Conservation (phyloP, 23 tunicate species). For the Trididemnum miniatum region DNA sequence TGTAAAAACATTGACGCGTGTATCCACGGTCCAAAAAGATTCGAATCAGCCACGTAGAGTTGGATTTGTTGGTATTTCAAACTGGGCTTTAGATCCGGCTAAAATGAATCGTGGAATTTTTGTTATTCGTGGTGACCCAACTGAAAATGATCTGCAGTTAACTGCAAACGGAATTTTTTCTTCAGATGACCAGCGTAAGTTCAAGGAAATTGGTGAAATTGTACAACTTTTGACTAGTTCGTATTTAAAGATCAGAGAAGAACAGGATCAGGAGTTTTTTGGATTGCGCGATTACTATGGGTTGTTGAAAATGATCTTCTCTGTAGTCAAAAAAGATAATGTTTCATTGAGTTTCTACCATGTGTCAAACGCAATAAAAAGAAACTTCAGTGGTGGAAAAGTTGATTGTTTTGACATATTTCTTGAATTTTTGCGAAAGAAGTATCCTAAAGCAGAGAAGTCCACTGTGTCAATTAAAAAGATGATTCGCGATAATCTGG, state of each 20-base stretch:
- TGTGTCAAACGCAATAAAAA: constrained; percentile 42
- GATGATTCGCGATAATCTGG: constrained; percentile 49
- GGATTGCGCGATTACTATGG: constrained; percentile 84
- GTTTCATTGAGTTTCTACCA: constrained; percentile 12
- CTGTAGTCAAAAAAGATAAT: constrained; percentile 20
- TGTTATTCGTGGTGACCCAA: constrained; percentile 59
- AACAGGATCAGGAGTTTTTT: constrained; percentile 61
- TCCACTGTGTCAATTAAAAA: constrained; percentile 3
- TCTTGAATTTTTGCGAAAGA: neutral
- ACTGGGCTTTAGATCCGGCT: constrained; percentile 86
- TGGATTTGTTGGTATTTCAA: constrained; percentile 84
- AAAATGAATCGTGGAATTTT: constrained; percentile 78
- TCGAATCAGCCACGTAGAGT: constrained; percentile 19
- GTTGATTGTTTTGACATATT: constrained; percentile 43
- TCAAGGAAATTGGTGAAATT: constrained; percentile 34
- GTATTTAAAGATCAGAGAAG: constrained; percentile 36
- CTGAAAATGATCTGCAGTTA: constrained; percentile 41
- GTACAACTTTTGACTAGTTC: constrained; percentile 41
- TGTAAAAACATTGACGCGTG: no score
- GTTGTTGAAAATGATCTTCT: constrained; percentile 66
- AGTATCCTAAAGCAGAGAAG: constrained; percentile 13
- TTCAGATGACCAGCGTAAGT: constrained; percentile 7
- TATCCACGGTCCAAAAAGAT: no score
- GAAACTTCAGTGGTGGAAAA: constrained; percentile 80
- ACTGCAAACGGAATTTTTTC: constrained; percentile 75